These are phyloP conservation scores for Mormoops blainvillei DNA, from an alignment of 2,113 vertebrate genomes.

Conservation along the genomic window DNA sequence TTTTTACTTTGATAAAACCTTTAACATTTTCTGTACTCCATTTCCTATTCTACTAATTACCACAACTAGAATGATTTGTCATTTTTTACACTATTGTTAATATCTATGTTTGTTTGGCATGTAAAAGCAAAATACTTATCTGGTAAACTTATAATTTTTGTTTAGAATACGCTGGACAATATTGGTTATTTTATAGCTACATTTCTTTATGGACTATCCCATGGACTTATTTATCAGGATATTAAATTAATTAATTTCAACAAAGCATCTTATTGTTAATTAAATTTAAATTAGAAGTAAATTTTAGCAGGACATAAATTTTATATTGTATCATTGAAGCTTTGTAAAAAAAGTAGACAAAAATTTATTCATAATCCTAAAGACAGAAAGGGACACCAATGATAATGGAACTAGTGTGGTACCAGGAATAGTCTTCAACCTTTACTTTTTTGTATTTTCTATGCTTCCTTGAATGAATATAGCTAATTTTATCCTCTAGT, in stretches of 20 bases:
- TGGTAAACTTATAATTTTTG: not conserved
- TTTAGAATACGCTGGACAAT: not conserved
- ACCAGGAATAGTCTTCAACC: not conserved
- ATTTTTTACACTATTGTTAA: slow-evolving; percentile 18
- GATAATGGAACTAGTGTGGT: not conserved
- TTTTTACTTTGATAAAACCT: not conserved
- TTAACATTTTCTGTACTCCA: not conserved
- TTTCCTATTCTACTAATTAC: not conserved
- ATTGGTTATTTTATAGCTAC: not conserved
- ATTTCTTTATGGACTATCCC: not conserved
- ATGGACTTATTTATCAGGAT: not conserved
- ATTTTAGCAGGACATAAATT: not conserved
- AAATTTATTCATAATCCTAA: not conserved
- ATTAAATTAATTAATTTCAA: not conserved
- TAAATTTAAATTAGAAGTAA: not conserved
- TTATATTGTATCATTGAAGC: not conserved
- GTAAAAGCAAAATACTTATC: not conserved
- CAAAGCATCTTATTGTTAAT: not conserved
- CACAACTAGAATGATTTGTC: not conserved
- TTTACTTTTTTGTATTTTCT: not conserved
- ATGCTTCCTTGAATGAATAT: not conserved
- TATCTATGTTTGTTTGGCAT: not conserved
- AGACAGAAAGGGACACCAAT: not conserved
- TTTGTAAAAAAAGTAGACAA: not conserved
- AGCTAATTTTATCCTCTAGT: not conserved